phyloP scores from a whole-genome alignment of 2,888 invertebrate genomes.

The Cryptocheilus praepositus region DNA sequence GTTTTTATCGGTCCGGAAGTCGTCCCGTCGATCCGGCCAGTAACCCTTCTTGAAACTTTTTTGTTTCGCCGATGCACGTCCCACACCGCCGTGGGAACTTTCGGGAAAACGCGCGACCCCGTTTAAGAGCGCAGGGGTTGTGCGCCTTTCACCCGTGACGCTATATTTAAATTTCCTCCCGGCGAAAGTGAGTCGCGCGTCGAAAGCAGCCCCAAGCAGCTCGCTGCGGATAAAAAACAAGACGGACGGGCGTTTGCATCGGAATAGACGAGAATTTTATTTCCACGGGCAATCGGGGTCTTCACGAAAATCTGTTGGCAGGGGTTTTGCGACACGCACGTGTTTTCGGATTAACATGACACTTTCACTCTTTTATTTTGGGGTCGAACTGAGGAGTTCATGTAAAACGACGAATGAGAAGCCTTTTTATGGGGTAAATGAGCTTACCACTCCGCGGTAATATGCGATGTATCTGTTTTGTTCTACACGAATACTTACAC shows the following conservation, averaged over 20 bases:
- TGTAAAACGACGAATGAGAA: too few relatives aligned
- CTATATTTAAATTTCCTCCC: conserved; percentile 62
- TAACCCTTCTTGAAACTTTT: conserved; percentile 63
- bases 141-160: conserved; percentile 27
- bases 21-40: conserved; percentile 27
- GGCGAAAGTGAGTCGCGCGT: conserved; percentile 6
- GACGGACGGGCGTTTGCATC: neutral
- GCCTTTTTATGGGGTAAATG: too few relatives aligned
- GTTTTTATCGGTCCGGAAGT: conserved; percentile 61
- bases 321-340: too few relatives aligned
- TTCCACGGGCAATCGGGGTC: neutral
- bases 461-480: too few relatives aligned
- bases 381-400: too few relatives aligned
- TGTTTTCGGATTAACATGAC: too few relatives aligned
- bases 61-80: conserved; percentile 63
- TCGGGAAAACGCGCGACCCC: conserved; percentile 44
- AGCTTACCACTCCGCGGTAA: too few relatives aligned
- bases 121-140: neutral
- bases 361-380: too few relatives aligned
- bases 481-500: too few relatives aligned
- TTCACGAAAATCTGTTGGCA: neutral
- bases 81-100: conserved; percentile 67
- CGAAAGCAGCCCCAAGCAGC: conserved; percentile 2
- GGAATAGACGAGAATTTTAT: too few relatives aligned
- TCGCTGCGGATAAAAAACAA: neutral